Conservation (phyloP, 2,113 vertebrate species). For the Anser brachyrhynchus region DNA sequence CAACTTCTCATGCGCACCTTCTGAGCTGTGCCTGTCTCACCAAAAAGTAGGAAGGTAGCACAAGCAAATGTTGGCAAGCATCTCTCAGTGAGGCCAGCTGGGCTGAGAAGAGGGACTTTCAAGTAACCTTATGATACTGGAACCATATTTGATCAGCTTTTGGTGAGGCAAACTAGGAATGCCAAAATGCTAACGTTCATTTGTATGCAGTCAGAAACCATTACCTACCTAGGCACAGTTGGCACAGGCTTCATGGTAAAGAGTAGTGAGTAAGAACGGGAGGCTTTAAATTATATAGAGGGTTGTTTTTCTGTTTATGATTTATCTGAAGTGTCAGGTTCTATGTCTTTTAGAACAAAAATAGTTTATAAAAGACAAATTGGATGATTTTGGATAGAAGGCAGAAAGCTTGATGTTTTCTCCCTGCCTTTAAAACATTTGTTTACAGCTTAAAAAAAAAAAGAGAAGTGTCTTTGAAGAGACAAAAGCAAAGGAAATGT, state of each 20-base stretch:
- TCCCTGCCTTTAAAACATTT: slow-evolving; percentile 65
- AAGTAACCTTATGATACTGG: not conserved
- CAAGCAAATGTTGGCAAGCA: not conserved
- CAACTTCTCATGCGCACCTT: not conserved
- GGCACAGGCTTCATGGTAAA: not conserved
- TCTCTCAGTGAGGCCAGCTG: not conserved
- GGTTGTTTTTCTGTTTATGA: slow-evolving; percentile 49
- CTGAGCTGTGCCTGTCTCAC: not conserved
- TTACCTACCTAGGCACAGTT: not conserved
- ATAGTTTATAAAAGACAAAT: slow-evolving; percentile 65
- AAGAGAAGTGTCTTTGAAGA: slow-evolving; percentile 63
- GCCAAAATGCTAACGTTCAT: not conserved
- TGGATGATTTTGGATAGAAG: slow-evolving; percentile 46
- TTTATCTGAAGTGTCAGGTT: slow-evolving; percentile 58
- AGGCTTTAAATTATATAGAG: slow-evolving; percentile 6
- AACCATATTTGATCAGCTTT: not conserved
- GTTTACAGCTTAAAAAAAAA: slow-evolving; percentile 62
- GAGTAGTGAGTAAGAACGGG: not conserved
- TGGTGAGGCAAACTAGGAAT: not conserved
- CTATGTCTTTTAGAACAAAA: slow-evolving; percentile 60
- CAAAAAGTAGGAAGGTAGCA: not conserved
- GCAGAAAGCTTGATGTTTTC: slow-evolving; percentile 29
- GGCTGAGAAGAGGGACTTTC: not conserved
- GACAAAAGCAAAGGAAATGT: slow-evolving; percentile 64
- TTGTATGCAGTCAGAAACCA: not conserved